Percentiles rank a stretch among this genome's conserved stretches.
Conservation (phyloP, 2,113 vertebrate species). For the Pantherophis guttatus region DNA sequence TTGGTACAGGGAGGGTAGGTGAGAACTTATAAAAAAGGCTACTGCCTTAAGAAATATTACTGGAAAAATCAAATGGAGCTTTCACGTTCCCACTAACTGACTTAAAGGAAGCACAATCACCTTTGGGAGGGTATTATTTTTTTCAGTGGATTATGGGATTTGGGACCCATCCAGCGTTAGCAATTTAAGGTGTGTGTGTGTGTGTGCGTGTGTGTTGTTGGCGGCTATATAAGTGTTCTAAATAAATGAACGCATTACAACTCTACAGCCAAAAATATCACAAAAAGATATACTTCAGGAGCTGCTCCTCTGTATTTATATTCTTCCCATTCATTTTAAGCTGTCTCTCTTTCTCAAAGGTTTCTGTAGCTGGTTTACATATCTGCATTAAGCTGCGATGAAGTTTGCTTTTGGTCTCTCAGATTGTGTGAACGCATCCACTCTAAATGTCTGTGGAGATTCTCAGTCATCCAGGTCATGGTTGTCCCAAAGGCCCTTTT, state of each 20-base stretch:
- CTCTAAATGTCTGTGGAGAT: background rate
- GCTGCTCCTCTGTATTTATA: background rate
- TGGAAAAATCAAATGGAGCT: background rate
- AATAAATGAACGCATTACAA: background rate
- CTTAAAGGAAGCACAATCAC: background rate
- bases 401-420: background rate
- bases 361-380: background rate
- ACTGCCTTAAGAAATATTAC: background rate
- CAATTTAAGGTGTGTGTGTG: background rate
- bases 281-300: background rate
- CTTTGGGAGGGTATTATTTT: background rate
- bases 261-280: no score
- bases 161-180: background rate
- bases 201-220: no score
- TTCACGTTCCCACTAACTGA: background rate
- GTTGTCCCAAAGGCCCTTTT: no score
- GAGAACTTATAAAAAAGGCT: background rate
- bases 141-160: background rate
- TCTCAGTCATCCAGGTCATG: no score
- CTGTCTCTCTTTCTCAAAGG: background rate
- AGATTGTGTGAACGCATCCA: background rate
- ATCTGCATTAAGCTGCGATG: background rate
- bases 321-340: no score
- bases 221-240: background rate
- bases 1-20: no score